phyloP scores from a whole-genome alignment of 2,113 vertebrate genomes.

The Ammodytes dubius region DNA sequence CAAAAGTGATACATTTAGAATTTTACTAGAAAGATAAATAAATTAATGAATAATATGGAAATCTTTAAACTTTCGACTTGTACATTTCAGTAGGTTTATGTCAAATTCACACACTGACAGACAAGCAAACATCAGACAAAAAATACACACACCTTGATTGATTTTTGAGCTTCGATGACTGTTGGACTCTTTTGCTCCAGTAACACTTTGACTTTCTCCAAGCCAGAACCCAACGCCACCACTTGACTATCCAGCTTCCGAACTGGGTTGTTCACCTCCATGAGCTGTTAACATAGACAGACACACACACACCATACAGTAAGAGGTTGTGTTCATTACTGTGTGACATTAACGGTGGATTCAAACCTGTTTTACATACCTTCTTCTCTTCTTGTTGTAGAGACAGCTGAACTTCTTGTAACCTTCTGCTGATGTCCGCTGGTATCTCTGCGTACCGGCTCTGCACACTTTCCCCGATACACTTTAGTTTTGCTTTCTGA shows the following conservation, averaged over 20 bases:
- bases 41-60: neutral
- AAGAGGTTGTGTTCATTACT: neutral
- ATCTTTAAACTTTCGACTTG: neutral
- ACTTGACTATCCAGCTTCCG: conserved; percentile 83
- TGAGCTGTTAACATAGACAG: conserved; percentile 83
- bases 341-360: neutral
- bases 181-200: conserved; percentile 88
- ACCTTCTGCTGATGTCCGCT: conserved; percentile 80
- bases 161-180: conserved; percentile 86
- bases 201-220: conserved; percentile 85
- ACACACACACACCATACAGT: neutral
- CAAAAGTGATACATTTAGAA: neutral
- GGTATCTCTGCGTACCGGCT: conserved; percentile 86
- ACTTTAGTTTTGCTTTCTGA: conserved; percentile 83
- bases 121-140: neutral
- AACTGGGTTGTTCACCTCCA: conserved; percentile 80
- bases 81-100: neutral
- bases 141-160: conserved; percentile 88
- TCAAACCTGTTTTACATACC: conserved; percentile 78
- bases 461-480: conserved; percentile 83
- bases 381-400: conserved; percentile 87
- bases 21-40: neutral
- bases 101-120: neutral
- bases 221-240: conserved; percentile 82
- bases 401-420: conserved; percentile 83